Conservation (phyloP, 2,797 vertebrate species). For the Gambelia wislizenii region DNA sequence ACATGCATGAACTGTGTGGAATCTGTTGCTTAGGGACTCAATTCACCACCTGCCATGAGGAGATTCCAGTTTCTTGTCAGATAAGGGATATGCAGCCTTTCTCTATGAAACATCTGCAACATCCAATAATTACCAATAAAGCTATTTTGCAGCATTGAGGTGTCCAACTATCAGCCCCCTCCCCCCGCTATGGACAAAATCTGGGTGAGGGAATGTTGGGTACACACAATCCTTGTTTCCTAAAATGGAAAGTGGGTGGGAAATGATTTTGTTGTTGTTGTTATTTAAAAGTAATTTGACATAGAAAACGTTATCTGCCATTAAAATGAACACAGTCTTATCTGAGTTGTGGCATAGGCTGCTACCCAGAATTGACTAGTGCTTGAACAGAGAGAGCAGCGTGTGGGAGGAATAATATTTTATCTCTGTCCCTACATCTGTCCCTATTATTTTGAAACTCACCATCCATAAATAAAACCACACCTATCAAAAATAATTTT, state of each 20-base stretch:
- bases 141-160: too few relatives aligned
- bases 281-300: not conserved
- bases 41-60: too few relatives aligned
- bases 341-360: not conserved
- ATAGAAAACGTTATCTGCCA: not conserved
- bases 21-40: too few relatives aligned
- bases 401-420: not conserved
- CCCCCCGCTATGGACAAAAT: too few relatives aligned
- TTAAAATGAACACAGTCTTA: not conserved
- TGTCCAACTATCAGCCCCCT: too few relatives aligned
- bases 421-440: not conserved
- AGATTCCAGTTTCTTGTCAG: too few relatives aligned
- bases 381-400: not conserved
- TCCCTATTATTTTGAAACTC: not conserved
- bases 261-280: not conserved
- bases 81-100: too few relatives aligned
- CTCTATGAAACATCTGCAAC: too few relatives aligned
- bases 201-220: too few relatives aligned
- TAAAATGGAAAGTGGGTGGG: not conserved
- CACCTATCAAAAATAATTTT: not conserved
- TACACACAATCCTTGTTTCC: not conserved
- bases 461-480: not conserved
- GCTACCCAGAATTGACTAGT: not conserved
- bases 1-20: too few relatives aligned
- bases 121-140: too few relatives aligned